Evolutionary conservation across 2,888 invertebrate genomes (phyloP).

Genomic region (Tiphia femorata): DNA sequence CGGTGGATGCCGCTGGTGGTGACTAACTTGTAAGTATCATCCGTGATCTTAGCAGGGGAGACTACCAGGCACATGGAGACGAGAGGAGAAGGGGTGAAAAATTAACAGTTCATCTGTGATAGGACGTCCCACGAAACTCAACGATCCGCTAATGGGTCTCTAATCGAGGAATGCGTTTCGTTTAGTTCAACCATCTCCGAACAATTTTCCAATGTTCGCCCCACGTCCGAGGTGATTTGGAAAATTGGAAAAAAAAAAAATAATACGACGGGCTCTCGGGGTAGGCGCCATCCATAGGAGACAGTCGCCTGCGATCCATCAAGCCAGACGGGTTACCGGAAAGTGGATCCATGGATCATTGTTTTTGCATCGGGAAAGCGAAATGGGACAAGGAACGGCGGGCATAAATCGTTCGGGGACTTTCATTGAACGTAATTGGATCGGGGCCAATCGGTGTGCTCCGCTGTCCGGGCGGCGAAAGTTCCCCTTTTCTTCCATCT

Average conservation of each 20-base stretch:
- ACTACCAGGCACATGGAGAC: too few species aligned
- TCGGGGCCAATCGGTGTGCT: constrained; percentile 42
- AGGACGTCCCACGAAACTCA: too few species aligned
- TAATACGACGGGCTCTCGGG: background rate
- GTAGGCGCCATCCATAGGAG: background rate
- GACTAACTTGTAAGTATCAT: too few species aligned
- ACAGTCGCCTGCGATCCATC: background rate
- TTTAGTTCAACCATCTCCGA: too few species aligned
- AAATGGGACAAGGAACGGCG: constrained; percentile 30
- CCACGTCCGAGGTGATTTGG: too few species aligned
- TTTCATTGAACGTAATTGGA: constrained; percentile 53
- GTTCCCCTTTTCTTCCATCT: constrained; percentile 7
- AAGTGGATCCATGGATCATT: constrained; percentile 43
- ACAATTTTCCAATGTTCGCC: too few species aligned
- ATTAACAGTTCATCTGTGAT: too few species aligned
- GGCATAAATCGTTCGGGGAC: constrained; percentile 47
- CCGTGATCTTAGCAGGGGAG: too few species aligned
- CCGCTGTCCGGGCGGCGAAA: constrained; percentile 27
- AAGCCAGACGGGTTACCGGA: constrained; percentile 36
- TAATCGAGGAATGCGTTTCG: too few species aligned
- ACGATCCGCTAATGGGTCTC: too few species aligned
- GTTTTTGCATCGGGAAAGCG: constrained; percentile 36
- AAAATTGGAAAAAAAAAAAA: background rate
- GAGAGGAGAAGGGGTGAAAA: background rate
- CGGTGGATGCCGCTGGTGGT: too few species aligned